Conservation (phyloP, 2,888 invertebrate species). For the Apamea monoglypha region DNA sequence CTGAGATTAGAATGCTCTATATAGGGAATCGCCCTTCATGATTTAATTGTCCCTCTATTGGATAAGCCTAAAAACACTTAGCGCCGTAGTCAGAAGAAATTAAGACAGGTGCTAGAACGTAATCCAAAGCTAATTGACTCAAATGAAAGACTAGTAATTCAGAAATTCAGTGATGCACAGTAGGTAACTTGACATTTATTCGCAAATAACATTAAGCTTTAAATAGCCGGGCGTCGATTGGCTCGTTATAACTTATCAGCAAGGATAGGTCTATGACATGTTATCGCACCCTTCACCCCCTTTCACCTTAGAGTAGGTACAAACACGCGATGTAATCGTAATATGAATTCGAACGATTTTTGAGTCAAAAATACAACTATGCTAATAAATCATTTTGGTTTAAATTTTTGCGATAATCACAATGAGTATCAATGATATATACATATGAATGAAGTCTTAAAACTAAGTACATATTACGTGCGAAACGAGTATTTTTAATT, state of each 20-base stretch:
- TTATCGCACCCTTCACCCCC: conserved; percentile 50
- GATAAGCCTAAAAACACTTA: neutral
- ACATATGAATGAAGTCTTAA: no score
- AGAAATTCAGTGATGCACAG: no score
- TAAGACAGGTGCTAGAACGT: neutral
- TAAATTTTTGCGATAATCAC: neutral
- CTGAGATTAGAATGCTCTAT: neutral
- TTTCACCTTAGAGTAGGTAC: neutral
- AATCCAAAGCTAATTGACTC: neutral
- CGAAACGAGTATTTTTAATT: neutral
- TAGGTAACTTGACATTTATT: conserved; percentile 16
- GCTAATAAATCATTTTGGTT: no score
- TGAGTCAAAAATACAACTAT: no score
- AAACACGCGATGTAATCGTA: neutral
- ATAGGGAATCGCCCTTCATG: neutral
- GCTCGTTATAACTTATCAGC: conserved; percentile 34
- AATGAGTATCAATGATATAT: neutral
- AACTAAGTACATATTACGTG: neutral
- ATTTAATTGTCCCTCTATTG: neutral
- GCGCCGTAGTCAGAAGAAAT: neutral
- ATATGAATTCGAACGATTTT: neutral
- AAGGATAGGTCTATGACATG: conserved; percentile 58
- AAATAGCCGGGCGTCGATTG: conserved; percentile 23
- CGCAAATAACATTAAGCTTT: neutral
- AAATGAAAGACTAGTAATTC: neutral